A percentile compares a stretch with the other conserved stretches of the same genome.
Evolutionary conservation across 53 echinoderm and acorn worm genomes (phyloP).

Genomic region (Astropecten irregularis): DNA sequence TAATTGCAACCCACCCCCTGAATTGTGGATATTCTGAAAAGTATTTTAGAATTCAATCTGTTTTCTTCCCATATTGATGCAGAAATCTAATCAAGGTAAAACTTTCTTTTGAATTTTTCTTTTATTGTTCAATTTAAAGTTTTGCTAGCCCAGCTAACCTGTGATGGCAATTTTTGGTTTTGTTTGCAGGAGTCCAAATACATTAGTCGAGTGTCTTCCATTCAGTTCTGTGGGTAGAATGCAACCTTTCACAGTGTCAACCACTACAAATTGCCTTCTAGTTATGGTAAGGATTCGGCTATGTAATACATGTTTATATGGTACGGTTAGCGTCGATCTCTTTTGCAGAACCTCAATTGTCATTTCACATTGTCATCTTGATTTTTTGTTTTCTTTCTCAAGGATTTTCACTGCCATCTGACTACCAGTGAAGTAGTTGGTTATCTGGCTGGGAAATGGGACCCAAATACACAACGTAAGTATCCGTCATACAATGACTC

Average conservation of each 20-base stretch:
- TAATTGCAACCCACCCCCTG: too few relatives aligned
- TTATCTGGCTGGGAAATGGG: constrained; percentile 96
- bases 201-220: constrained; percentile 88
- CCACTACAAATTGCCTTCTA: constrained; percentile 95
- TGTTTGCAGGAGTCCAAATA: constrained; percentile 83
- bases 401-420: constrained; percentile 99
- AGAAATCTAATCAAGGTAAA: too few relatives aligned
- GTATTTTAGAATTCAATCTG: too few relatives aligned
- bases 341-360: too few relatives aligned
- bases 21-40: too few relatives aligned
- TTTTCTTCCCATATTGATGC: too few relatives aligned
- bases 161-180: too few relatives aligned
- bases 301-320: too few relatives aligned
- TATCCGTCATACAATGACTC: too few relatives aligned
- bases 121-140: background rate
- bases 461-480: constrained; percentile 93
- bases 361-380: background rate
- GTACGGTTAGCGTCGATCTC: too few relatives aligned
- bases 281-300: constrained; percentile 97
- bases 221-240: constrained; percentile 90
- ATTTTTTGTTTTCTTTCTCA: background rate
- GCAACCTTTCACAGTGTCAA: constrained; percentile 97
- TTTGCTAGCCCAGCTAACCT: too few relatives aligned
- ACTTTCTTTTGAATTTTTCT: background rate
- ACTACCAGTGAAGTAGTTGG: constrained; percentile 97